phyloP scores from a whole-genome alignment of 2,888 invertebrate species.

The Thereva unica region DNA sequence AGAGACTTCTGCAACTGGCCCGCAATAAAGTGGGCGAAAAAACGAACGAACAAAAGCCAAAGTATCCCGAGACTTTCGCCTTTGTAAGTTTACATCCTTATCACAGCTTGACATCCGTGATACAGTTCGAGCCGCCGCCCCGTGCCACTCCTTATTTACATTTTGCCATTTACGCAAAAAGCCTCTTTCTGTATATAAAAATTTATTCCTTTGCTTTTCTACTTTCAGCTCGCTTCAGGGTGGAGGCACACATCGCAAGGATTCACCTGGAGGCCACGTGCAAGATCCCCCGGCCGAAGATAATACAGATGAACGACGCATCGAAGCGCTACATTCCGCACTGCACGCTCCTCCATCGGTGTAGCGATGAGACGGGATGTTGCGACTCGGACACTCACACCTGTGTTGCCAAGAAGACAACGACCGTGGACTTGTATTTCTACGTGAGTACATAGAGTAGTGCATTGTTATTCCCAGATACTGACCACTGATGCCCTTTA shows the following conservation, averaged over 20 bases:
- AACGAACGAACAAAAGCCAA: too few species aligned
- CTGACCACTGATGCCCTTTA: background rate
- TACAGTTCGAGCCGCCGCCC: too few species aligned
- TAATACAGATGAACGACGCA: slow-evolving; percentile 51
- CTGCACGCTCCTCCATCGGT: slow-evolving; percentile 83
- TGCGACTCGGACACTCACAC: slow-evolving; percentile 71
- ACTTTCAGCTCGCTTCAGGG: slow-evolving; percentile 46
- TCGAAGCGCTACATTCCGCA: slow-evolving; percentile 79
- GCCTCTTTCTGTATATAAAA: background rate
- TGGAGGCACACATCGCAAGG: slow-evolving; percentile 46
- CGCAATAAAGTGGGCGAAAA: too few species aligned
- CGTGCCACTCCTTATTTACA: background rate
- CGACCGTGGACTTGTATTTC: slow-evolving; percentile 50
- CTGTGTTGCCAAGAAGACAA: slow-evolving; percentile 73
- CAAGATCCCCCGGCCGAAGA: slow-evolving; percentile 49
- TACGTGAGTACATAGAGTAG: slow-evolving; percentile 47
- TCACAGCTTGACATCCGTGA: too few species aligned
- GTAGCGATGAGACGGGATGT: slow-evolving; percentile 85
- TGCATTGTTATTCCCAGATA: background rate
- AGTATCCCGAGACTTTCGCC: too few species aligned
- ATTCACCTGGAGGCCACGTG: slow-evolving; percentile 49
- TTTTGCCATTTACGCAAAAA: background rate
- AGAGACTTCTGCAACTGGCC: too few species aligned
- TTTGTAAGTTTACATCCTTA: too few species aligned
- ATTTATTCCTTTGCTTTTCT: slow-evolving; percentile 14